A percentile compares a stretch with the other conserved stretches of the same genome.
Evolutionary conservation across 1,140 invertebrate species (phyloP).

Genomic region (Pachyrhynchus sulphureomaculatus): DNA sequence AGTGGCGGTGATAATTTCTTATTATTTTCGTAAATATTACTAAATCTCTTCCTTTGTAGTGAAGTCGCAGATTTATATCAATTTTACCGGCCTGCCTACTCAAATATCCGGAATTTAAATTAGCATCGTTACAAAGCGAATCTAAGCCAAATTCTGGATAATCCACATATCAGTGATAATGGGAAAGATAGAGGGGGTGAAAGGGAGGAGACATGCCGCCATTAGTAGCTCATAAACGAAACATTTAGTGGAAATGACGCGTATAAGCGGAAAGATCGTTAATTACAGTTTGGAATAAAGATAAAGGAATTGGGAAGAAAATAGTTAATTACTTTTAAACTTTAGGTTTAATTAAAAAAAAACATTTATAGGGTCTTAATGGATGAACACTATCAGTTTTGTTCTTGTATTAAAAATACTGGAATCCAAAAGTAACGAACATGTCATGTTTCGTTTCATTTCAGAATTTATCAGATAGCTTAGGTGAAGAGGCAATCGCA

Average conservation of each 20-base stretch:
- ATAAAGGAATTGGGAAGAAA: neutral
- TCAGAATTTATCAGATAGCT: no score
- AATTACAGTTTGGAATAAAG: constrained; percentile 1
- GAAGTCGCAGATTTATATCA: neutral
- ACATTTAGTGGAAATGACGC: neutral
- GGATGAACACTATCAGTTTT: no score
- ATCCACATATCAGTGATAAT: constrained; percentile 15
- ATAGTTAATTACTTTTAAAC: neutral
- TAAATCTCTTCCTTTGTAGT: no score
- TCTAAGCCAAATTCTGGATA: constrained; percentile 12
- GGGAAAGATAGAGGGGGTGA: neutral
- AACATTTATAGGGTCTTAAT: no score
- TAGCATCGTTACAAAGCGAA: constrained; percentile 17
- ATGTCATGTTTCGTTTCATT: no score
- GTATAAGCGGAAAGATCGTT: neutral
- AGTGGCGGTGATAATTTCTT: no score
- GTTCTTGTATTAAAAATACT: no score
- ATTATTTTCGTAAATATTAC: no score
- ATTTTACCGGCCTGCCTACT: neutral
- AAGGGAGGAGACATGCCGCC: neutral
- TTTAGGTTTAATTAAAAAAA: no score
- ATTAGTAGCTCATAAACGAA: constrained; percentile 11
- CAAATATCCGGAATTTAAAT: constrained; percentile 10
- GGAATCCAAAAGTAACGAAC: no score
- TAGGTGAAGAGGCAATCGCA: no score